Conservation (phyloP, 2,113 vertebrate genomes). For the Paramormyrops kingsleyae region DNA sequence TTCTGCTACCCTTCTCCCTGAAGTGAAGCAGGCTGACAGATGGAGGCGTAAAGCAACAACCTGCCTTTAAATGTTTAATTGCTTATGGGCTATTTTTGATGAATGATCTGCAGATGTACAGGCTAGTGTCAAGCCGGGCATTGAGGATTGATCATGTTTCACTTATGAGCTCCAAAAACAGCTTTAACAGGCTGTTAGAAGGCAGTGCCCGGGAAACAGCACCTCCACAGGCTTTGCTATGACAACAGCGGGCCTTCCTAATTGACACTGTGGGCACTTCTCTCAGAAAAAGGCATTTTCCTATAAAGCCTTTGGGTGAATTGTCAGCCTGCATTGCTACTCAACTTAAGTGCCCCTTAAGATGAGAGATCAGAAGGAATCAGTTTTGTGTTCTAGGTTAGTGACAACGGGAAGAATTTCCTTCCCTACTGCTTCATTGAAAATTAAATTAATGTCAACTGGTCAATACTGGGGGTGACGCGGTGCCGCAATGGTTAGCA, state of each 20-base stretch:
- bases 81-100: not conserved
- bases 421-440: not conserved
- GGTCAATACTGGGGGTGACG: not conserved
- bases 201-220: not conserved
- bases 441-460: not conserved
- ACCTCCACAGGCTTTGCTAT: not conserved
- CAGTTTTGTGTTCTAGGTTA: not conserved
- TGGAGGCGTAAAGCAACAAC: not conserved
- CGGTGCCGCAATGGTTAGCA: not conserved
- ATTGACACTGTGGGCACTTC: conserved; percentile 5
- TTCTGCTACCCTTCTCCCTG: not conserved
- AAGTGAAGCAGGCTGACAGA: not conserved
- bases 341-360: conserved; percentile 6
- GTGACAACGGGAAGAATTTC: not conserved
- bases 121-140: not conserved
- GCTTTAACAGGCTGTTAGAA: not conserved
- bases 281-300: conserved; percentile 10
- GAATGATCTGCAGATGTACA: not conserved
- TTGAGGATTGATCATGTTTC: not conserved
- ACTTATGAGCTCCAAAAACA: not conserved
- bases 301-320: conserved; percentile 6
- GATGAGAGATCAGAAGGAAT: not conserved
- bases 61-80: conserved; percentile 5
- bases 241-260: not conserved
- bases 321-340: not conserved